Evolutionary conservation across 2,113 vertebrate genomes (phyloP).

Genomic region (Microtus montanus): DNA sequence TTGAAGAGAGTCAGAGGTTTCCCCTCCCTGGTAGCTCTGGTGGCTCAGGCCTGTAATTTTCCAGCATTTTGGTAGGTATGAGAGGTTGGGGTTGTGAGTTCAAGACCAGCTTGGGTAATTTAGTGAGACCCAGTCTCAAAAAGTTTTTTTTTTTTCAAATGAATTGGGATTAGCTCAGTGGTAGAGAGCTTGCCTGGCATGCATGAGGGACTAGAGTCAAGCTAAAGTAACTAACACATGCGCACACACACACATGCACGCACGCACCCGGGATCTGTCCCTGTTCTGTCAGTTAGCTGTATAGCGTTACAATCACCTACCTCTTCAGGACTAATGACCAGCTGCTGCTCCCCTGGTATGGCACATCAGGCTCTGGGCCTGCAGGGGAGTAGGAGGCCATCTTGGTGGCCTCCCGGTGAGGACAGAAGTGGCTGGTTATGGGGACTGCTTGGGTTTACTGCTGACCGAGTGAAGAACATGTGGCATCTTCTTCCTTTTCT

Average conservation of each 20-base stretch:
- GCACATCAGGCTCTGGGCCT: background rate
- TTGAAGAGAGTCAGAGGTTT: background rate
- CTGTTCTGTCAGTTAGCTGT: background rate
- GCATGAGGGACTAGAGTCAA: background rate
- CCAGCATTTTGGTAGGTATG: background rate
- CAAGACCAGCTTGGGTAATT: background rate
- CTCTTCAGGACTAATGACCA: background rate
- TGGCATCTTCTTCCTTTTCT: too few species aligned
- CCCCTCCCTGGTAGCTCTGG: background rate
- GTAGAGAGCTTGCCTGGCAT: background rate
- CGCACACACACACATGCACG: too few species aligned
- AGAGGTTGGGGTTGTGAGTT: background rate
- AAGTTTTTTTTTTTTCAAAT: background rate
- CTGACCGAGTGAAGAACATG: too few species aligned
- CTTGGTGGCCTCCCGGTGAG: too few species aligned
- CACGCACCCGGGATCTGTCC: too few species aligned
- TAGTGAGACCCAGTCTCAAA: background rate
- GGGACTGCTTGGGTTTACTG: too few species aligned
- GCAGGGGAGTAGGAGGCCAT: too few species aligned
- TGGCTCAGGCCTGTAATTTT: background rate
- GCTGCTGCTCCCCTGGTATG: background rate
- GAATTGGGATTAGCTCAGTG: background rate
- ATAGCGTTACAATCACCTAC: background rate
- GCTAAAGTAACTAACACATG: background rate
- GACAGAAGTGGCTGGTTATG: too few species aligned